These are phyloP conservation scores for Acanthornis magna DNA, from an alignment of 2,797 vertebrate genomes.

Conservation along the genomic window DNA sequence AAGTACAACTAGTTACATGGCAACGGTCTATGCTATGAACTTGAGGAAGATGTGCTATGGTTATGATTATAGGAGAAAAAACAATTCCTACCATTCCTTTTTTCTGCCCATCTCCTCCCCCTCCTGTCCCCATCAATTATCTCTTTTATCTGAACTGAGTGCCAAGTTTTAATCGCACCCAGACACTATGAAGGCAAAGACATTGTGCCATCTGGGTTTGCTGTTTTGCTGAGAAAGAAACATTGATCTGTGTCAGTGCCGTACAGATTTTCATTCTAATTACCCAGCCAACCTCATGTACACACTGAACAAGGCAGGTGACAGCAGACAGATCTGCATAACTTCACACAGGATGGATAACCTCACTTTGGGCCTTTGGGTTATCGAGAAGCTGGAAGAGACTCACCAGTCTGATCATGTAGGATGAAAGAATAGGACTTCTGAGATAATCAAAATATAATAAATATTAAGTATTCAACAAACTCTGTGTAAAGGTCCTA, in stretches of 20 bases:
- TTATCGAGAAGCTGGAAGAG: background rate
- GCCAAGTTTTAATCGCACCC: background rate
- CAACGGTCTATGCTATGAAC: background rate
- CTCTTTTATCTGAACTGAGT: background rate
- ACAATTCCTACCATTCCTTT: background rate
- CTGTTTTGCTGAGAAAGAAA: constrained; percentile 14
- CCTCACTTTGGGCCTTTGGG: background rate
- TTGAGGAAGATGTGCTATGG: background rate
- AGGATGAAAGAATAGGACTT: background rate
- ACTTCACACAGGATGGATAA: background rate
- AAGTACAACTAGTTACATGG: background rate
- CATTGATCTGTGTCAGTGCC: background rate
- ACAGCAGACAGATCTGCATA: background rate
- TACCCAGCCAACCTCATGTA: background rate
- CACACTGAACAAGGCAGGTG: background rate
- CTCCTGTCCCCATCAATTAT: background rate
- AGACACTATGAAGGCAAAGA: constrained; percentile 33
- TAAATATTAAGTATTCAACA: background rate
- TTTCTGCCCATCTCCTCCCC: background rate
- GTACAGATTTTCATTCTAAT: constrained; percentile 38
- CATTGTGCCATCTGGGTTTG: constrained; percentile 28
- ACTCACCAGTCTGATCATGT: background rate
- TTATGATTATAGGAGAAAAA: background rate
- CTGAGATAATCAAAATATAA: background rate
- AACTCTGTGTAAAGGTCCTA: background rate